Evolutionary conservation across 2,888 invertebrate species (phyloP), one percentile per base, ranked within the genome.

Genomic region (Hirtodrosophila alboralis): DNA sequence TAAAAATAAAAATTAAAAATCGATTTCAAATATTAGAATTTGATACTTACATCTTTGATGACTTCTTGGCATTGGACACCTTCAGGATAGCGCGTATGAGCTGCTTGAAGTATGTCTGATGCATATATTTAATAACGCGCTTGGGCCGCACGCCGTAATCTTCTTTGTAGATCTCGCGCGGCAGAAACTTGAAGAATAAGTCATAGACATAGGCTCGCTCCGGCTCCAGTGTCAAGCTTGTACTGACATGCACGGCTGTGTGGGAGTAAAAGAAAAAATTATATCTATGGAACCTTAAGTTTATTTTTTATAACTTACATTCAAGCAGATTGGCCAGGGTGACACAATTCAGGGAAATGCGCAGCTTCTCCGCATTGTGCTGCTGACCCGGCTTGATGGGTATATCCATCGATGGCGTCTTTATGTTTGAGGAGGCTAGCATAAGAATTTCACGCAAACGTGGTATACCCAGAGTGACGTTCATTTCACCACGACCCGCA

Each of bases 401-500:
- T 71, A 98, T 95, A 85, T 97, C 97, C 96, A 99, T 97, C 45
- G 95, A 96, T 0, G 99, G 99, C 0, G 99, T 99, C 90, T 97
- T 97, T 8, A 98, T 96, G 61, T 95, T 95, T n/a, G 93, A 94
- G 1, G 97, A 96, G 0, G 98, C 98, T 84, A 95, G 95, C 98
- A 99, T 99, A 0, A 99, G 92, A 77, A 99, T 98, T 93, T 99
- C 99, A 77, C 98, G 92, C 4, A 99, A 92, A 77, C 99, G 94
- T 0, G 99, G 99, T 81, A 99, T 99, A 92, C 99, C 99, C n/a
- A 99, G 92, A 0, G 99, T 99, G 0, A 99, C 99, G 92, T 99
- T 99, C 98, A 99, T 99, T 91, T 99, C 99, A 92, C 99, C 98
- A 91, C 98, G 95, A 88, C 99, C 99, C 83, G 99, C 99, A 90